These are phyloP conservation scores for Coccyzus lansbergi DNA, from an alignment of 2,797 vertebrate genomes.

Conservation along the genomic window DNA sequence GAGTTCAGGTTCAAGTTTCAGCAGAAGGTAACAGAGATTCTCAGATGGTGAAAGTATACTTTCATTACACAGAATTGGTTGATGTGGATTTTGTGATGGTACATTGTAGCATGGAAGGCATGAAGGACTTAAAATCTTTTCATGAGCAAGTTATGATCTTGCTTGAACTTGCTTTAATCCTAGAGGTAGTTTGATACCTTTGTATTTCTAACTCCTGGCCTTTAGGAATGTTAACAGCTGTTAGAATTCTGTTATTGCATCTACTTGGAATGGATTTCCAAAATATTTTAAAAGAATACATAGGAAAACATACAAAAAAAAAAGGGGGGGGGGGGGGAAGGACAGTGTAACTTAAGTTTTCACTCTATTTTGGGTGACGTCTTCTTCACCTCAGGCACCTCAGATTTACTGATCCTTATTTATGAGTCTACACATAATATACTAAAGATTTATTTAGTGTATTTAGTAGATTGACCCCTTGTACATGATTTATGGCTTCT, in stretches of 20 bases:
- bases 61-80: neutral
- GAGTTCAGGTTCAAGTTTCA: neutral
- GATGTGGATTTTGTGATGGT: neutral
- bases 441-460: neutral
- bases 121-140: neutral
- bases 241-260: neutral
- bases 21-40: neutral
- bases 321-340: too few species aligned
- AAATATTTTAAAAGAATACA: neutral
- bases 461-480: neutral
- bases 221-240: neutral
- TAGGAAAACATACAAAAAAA: neutral
- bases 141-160: neutral
- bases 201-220: neutral
- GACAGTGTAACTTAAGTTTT: neutral
- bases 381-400: neutral
- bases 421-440: neutral
- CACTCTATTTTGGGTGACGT: rapidly evolving
- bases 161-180: neutral
- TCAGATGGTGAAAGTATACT: neutral
- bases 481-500: neutral
- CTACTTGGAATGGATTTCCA: neutral
- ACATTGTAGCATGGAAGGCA: neutral
- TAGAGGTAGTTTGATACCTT: neutral
- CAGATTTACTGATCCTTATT: neutral